Evolutionary conservation across 2,113 vertebrate genomes (phyloP).

Genomic region (Platysternon megacephalum): DNA sequence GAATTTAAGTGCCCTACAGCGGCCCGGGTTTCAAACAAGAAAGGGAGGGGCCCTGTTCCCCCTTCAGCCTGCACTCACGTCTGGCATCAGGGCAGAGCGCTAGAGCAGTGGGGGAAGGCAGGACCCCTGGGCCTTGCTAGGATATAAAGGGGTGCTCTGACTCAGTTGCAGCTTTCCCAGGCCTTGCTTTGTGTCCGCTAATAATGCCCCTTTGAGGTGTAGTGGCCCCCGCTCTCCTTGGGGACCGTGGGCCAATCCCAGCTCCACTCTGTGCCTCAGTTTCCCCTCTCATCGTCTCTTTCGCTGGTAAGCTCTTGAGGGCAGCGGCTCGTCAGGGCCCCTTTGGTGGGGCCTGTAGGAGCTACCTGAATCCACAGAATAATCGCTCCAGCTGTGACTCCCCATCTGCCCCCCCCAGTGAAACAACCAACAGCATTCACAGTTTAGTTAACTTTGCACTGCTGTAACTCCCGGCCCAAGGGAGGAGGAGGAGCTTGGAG

Average conservation of each 20-base stretch:
- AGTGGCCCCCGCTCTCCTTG: not conserved
- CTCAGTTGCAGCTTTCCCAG: too few relatives aligned
- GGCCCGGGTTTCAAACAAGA: not conserved
- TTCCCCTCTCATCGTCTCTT: not conserved
- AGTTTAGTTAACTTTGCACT: not conserved
- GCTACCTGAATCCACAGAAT: not conserved
- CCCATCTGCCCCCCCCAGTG: not conserved
- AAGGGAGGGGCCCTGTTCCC: too few relatives aligned
- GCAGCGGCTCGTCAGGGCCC: not conserved
- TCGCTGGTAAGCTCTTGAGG: not conserved
- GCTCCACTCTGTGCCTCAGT: not conserved
- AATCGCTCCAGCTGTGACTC: not conserved
- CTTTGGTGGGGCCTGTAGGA: not conserved
- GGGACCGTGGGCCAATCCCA: not conserved
- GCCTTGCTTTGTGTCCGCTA: not conserved
- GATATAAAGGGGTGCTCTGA: not conserved
- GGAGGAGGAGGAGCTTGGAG: not conserved
- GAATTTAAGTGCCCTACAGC: not conserved
- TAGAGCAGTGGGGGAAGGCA: too few relatives aligned
- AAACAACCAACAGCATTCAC: not conserved
- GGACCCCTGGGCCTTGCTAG: too few relatives aligned
- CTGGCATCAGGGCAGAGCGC: too few relatives aligned
- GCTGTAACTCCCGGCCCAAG: rapidly evolving
- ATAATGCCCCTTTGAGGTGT: not conserved
- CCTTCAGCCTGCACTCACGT: not conserved